Evolutionary conservation across 2,113 vertebrate species (phyloP).

Genomic region (Erythrolamprus reginae): DNA sequence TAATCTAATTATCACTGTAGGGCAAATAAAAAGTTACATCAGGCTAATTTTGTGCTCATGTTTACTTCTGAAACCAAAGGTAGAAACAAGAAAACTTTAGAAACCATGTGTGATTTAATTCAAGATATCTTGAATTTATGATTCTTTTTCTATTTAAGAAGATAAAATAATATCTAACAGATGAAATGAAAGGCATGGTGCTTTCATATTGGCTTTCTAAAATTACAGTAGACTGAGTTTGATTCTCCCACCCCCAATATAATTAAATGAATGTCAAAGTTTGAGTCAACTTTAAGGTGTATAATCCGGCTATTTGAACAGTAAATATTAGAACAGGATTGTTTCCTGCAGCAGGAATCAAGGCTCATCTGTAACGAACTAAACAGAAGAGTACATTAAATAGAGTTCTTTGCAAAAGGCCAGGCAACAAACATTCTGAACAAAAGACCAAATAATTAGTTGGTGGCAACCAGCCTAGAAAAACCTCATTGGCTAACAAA

Average conservation of each 20-base stretch:
- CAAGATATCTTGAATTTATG: constrained; percentile 31
- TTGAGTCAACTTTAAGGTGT: not conserved
- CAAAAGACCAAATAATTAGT: constrained; percentile 23
- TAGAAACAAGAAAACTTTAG: not conserved
- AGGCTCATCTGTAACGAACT: constrained; percentile 33
- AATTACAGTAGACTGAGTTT: not conserved
- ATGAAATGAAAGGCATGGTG: constrained; percentile 22
- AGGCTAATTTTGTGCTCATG: not conserved
- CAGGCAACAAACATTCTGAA: constrained; percentile 31
- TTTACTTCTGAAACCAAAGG: not conserved
- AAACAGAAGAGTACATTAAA: constrained; percentile 26
- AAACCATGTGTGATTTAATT: constrained; percentile 6
- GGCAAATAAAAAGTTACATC: not conserved
- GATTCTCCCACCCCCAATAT: not conserved
- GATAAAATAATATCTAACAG: constrained; percentile 22
- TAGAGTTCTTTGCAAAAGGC: constrained; percentile 36
- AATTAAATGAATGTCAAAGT: not conserved
- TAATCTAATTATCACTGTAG: not conserved
- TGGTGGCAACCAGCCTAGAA: constrained; percentile 13
- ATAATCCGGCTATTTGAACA: constrained; percentile 18
- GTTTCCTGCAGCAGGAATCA: constrained; percentile 20
- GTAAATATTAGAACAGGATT: constrained; percentile 19
- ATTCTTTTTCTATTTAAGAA: constrained; percentile 53
- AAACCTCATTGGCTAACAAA: not conserved
- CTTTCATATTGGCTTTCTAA: not conserved